phyloP scores from a whole-genome alignment of 2,888 invertebrate genomes.

The Cordilura impudica region DNA sequence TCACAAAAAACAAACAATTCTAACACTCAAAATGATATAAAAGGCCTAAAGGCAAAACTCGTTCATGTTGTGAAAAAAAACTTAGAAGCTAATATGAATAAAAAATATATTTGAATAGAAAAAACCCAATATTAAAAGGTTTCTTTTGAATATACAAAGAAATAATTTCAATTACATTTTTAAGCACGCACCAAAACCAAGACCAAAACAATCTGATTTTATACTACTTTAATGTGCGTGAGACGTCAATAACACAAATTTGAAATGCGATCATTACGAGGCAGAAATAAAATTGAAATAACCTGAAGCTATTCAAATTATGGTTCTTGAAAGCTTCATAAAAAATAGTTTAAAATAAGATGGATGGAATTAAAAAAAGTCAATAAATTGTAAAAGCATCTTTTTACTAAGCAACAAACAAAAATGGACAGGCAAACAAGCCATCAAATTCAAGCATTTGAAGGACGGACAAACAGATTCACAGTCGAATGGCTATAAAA shows the following conservation, averaged over 20 bases:
- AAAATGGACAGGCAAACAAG: conserved; percentile 9
- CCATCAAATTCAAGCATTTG: background rate
- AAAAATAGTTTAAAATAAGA: conserved; percentile 11
- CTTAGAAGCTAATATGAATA: background rate
- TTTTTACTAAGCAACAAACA: background rate
- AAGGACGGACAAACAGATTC: background rate
- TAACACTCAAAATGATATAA: conserved; percentile 7
- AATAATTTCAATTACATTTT: conserved; percentile 44
- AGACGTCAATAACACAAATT: conserved; percentile 53
- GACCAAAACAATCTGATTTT: conserved; percentile 25
- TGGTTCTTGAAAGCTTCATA: conserved; percentile 31
- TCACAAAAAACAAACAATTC: conserved; percentile 15
- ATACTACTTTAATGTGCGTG: conserved; percentile 36
- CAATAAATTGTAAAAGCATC: conserved; percentile 31
- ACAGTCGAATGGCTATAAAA: background rate
- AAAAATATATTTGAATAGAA: conserved; percentile 1
- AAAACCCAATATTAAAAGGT: conserved; percentile 27
- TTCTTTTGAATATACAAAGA: conserved; percentile 6
- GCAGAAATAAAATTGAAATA: conserved; percentile 26
- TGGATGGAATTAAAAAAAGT: background rate
- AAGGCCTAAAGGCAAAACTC: conserved; percentile 11
- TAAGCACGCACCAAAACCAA: conserved; percentile 43
- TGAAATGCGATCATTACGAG: conserved; percentile 51
- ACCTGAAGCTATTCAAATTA: conserved; percentile 26
- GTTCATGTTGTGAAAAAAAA: conserved; percentile 17